Base-by-base conservation (phyloP, 2,113 vertebrate species). In the Megaceryle maxima region DNA sequence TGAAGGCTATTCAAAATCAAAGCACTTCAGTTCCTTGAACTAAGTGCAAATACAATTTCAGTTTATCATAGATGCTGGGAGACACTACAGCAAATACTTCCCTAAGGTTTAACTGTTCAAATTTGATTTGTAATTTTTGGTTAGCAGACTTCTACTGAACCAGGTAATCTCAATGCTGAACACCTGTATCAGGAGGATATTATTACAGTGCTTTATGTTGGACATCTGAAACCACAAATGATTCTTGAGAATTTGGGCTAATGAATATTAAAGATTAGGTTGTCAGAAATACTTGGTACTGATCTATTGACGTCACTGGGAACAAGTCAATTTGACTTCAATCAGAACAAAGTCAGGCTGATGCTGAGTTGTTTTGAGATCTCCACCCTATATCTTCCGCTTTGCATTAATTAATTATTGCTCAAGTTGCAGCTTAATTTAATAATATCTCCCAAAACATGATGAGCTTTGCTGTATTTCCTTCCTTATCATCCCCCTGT, bases 321-420 rank as follows among this genome's bases (percentile, higher is more conserved):
- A 96, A 80, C 63, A 80, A 95, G 67, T 92, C 95, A 89, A 80
- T 92, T 89, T 96, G 56, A 87, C 92, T 94, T 93, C 86, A 96
- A 3, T 28, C 88, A 79, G 74, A 96, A 91, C 44, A 79, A 93
- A 96, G 92, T 70, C 74, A 94, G 80, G 14, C 35, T 94, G 92
- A 92, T 85, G 91, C 55, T 39, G 77, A 87, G 83, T 57, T 96
- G 91, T 95, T 96, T 91, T 94, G 70, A 91, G 90, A 87, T 93
- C 91, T 87, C 94, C 94, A 89, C 92, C 88, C 94, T 63, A 1
- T 64, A 37, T 87, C 77, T 95, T 95, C 91, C 17, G 24, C 88
- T 73, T 88, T 87, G 28, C 88, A 89, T 94, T 93, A 92, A 94
- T 94, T 95, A 95, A 85, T 93, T 94, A 89, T 96, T 96, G 92